Conservation (phyloP, 2,888 invertebrate genomes). For the Andrena marginata region DNA sequence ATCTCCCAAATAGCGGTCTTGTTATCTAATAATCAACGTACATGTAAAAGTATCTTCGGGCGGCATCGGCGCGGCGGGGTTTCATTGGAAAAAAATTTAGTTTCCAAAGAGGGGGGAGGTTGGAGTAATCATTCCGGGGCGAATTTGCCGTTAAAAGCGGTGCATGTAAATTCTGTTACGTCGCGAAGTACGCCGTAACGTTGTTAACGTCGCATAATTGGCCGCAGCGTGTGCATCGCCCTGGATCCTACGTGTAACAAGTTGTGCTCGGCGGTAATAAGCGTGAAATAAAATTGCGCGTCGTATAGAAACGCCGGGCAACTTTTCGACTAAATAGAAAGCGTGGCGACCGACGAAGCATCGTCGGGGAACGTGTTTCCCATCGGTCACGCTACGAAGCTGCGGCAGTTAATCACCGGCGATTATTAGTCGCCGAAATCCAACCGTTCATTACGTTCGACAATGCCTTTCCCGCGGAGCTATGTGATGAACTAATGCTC, state of each 20-base stretch:
- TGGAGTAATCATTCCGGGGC: neutral
- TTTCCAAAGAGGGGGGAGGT: conserved; percentile 16
- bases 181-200: conserved; percentile 14
- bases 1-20: no score
- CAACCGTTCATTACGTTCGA: conserved; percentile 5
- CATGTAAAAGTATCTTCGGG: no score
- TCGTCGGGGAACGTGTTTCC: neutral
- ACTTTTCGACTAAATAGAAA: conserved; percentile 11
- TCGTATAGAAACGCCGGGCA: conserved; percentile 10
- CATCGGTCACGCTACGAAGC: neutral
- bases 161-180: conserved; percentile 36
- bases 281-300: conserved; percentile 50
- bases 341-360: neutral
- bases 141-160: conserved; percentile 31
- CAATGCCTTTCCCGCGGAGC: neutral
- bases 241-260: conserved; percentile 39
- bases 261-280: conserved; percentile 46
- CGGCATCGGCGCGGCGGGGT: no score
- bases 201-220: conserved; percentile 52
- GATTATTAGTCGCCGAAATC: conserved; percentile 29
- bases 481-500: conserved; percentile 30
- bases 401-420: conserved; percentile 31
- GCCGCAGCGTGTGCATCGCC: conserved; percentile 12
- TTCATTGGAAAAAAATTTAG: neutral
- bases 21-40: no score